Base-by-base conservation (phyloP, 2,113 vertebrate genomes). In the Oceanodroma tethys region DNA sequence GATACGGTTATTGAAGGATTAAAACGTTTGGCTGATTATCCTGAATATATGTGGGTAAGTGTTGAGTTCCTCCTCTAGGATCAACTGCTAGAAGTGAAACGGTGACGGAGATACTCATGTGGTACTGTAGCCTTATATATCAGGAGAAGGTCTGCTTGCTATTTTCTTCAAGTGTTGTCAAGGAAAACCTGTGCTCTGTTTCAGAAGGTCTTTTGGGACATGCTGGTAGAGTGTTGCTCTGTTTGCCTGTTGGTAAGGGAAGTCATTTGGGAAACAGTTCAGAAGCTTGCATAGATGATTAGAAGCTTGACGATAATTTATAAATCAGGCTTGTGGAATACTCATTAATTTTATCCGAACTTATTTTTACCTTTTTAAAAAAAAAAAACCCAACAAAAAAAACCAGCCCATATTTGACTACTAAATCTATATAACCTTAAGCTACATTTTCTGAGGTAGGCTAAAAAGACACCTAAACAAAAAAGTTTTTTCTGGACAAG, bases 41-140 rank as follows among this genome's bases (percentile, higher is more conserved):
- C 99, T 11, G 99, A 99, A 81, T 98, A 97, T 95, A 99, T 99
- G 99, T 99, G 99, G 99, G 99, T 99, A 97, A 98, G 99, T 99
- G 94, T 30, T 7, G 1, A 47, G 56, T 71, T 67, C 20, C 52
- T 86, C 38, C 56, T 42, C 34, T 27, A 11, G 36, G 30, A 13
- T 1, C 5, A 7, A 26, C 34, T 86, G 63, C 63, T 78, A 36
- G 43, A 26, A 93, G 26, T 43, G 73, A 34, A 76, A 34, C 2
- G 1, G 19, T 81, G 76, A 23, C 9, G 5, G 26, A 8, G 42
- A 27, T 43, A 32, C 60, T 71, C 5, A 10, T 10, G 12, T 66
- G 55, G 19, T 40, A 3, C 36, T 29, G 62, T 45, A 90, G 47
- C 45, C n/a, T 72, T 26, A 5, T 3, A 7, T 79, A 34, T 56